Evolutionary conservation across 2,113 vertebrate species (phyloP).

Genomic region (Ciconia boyciana): DNA sequence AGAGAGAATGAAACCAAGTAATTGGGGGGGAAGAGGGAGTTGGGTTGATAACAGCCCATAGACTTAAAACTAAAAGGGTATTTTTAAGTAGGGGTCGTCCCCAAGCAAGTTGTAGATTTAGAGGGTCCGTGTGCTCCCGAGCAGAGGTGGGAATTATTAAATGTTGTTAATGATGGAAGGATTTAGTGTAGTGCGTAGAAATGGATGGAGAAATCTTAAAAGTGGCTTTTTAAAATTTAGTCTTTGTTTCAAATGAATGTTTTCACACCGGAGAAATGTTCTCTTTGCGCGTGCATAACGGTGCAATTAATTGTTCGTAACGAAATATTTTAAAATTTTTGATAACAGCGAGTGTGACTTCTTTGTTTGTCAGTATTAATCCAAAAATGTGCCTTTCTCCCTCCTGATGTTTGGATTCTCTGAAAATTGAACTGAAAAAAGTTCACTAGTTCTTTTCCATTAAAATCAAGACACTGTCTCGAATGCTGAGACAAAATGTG

Average conservation of each 20-base stretch:
- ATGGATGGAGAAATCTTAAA: not conserved
- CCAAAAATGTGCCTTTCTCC: not conserved
- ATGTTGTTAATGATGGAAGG: not conserved
- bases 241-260: not conserved
- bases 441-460: not conserved
- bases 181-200: accelerated
- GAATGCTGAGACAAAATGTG: not conserved
- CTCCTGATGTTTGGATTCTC: not conserved
- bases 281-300: accelerated
- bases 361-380: not conserved
- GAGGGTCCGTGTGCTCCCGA: not conserved
- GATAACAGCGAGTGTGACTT: accelerated
- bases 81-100: not conserved
- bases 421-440: not conserved
- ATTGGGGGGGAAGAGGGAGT: not conserved
- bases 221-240: not conserved
- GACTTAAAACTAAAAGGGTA: not conserved
- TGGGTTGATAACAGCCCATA: not conserved
- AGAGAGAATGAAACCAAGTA: conserved; percentile 37
- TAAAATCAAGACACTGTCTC: not conserved
- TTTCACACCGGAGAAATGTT: not conserved
- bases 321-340: not conserved
- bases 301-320: not conserved
- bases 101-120: not conserved
- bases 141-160: not conserved